Conservation (phyloP, 2,113 vertebrate species). For the Dunckerocampus dactyliophorus region DNA sequence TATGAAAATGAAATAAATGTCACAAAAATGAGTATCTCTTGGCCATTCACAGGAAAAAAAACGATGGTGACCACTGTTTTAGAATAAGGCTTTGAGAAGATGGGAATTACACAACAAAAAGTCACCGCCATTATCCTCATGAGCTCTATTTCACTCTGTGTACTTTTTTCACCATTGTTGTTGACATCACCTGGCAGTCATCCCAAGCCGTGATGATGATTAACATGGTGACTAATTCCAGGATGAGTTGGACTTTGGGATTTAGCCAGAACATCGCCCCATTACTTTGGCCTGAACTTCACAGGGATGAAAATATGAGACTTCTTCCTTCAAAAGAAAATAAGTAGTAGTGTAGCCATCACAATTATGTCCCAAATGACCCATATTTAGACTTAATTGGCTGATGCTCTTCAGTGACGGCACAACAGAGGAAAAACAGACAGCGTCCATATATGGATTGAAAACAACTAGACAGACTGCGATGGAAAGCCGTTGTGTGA, state of each 20-base stretch:
- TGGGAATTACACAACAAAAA: too few species aligned
- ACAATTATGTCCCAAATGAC: background rate
- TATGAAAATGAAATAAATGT: too few species aligned
- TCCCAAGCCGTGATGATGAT: background rate
- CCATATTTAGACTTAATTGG: background rate
- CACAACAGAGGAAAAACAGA: background rate
- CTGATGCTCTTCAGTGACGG: background rate
- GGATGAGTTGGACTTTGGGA: conserved; percentile 2
- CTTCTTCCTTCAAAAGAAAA: background rate
- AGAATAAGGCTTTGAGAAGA: background rate
- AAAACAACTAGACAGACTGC: background rate
- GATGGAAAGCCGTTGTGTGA: background rate
- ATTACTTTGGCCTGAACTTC: background rate
- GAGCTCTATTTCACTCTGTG: background rate
- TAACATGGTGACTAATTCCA: background rate
- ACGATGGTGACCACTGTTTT: background rate
- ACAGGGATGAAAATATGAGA: background rate
- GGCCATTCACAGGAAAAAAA: background rate
- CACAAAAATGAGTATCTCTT: too few species aligned
- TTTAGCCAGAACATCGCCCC: background rate
- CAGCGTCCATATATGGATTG: background rate
- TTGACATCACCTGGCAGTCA: conserved; percentile 5
- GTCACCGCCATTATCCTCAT: background rate
- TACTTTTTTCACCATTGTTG: conserved; percentile 1
- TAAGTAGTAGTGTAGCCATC: background rate